Conservation (phyloP, 1,140 invertebrate species). For the Nilaparvata lugens region DNA sequence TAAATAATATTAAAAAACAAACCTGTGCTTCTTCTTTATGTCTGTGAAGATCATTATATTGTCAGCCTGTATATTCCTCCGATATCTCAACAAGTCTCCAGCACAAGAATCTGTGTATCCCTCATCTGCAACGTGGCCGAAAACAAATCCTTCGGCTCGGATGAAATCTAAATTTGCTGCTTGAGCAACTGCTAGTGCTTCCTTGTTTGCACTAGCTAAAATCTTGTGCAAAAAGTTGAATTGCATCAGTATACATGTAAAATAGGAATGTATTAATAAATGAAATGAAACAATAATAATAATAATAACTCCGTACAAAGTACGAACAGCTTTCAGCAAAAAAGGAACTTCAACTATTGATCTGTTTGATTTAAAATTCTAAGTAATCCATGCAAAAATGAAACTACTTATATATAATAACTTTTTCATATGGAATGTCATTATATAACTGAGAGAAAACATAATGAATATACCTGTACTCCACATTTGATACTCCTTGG, state of each 20-base stretch:
- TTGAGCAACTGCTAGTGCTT: conserved; percentile 67
- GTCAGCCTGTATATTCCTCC: conserved; percentile 57
- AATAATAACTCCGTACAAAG: too few species aligned
- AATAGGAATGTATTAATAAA: too few species aligned
- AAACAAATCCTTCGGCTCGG: conserved; percentile 72
- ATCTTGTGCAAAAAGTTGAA: conserved; percentile 39
- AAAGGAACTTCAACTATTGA: too few species aligned
- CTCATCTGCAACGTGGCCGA: conserved; percentile 74
- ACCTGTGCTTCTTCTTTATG: conserved; percentile 84
- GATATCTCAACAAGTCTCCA: conserved; percentile 59
- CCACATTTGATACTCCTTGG: conserved; percentile 44
- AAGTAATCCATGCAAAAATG: too few species aligned
- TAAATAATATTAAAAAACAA: conserved; percentile 5
- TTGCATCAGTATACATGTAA: too few species aligned
- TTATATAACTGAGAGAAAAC: too few species aligned
- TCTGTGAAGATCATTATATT: conserved; percentile 63
- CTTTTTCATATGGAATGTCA: too few species aligned
- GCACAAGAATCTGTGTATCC: conserved; percentile 70
- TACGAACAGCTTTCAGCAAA: too few species aligned
- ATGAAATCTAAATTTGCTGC: conserved; percentile 66
- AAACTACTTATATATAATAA: too few species aligned
- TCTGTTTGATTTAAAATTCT: too few species aligned
- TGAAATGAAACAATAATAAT: too few species aligned
- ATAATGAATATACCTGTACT: conserved; percentile 52
- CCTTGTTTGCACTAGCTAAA: conserved; percentile 63